phyloP scores from a whole-genome alignment of 2,113 vertebrate species.

The Sitta europaea region DNA sequence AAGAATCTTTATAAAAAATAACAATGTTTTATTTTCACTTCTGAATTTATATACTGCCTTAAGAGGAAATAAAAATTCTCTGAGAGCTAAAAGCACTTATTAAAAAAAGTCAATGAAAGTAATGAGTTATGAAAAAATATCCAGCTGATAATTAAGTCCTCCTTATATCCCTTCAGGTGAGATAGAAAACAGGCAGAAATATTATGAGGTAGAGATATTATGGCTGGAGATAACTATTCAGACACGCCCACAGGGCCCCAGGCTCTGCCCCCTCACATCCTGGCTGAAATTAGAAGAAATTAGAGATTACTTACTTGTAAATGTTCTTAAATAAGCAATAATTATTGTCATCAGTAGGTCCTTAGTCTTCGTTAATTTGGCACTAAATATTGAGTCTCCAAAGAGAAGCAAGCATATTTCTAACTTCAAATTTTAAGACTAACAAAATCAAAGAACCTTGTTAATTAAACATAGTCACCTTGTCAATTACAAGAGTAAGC shows the following conservation, averaged over 20 bases:
- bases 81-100: not conserved
- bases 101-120: not conserved
- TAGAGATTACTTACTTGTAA: not conserved
- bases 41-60: not conserved
- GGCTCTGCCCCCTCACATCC: not conserved
- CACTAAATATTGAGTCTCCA: not conserved
- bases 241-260: not conserved
- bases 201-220: not conserved
- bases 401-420: not conserved
- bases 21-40: not conserved
- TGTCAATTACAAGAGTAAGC: not conserved
- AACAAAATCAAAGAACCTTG: not conserved
- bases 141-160: not conserved
- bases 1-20: not conserved
- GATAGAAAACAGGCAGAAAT: not conserved
- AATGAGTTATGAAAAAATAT: not conserved
- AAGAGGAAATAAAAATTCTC: not conserved
- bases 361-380: not conserved
- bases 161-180: not conserved
- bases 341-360: not conserved
- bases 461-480: constrained; percentile 5
- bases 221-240: not conserved
- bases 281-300: not conserved
- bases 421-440: not conserved
- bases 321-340: not conserved